A percentile compares a stretch with the other conserved stretches of the same genome.
These are phyloP conservation scores for Phytoseiulus persimilis DNA, from an alignment of 2,888 invertebrate species.

Conservation along the genomic window DNA sequence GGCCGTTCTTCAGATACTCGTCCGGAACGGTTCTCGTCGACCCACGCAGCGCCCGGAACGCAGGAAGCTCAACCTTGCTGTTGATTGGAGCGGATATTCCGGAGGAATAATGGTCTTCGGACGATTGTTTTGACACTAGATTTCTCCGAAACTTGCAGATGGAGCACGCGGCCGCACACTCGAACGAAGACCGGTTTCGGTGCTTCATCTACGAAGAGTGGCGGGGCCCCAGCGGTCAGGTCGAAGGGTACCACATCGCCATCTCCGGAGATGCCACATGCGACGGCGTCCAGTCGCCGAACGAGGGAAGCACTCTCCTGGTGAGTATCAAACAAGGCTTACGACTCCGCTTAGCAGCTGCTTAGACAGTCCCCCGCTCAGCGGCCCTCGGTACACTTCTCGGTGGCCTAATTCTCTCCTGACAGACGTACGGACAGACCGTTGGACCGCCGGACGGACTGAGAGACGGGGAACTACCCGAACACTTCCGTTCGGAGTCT, in stretches of 20 bases:
- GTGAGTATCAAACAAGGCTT: slow-evolving; percentile 12
- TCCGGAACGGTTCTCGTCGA: not conserved
- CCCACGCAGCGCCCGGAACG: not conserved
- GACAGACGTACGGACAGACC: not conserved
- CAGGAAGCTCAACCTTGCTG: no score
- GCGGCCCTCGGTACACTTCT: not conserved
- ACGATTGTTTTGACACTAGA: no score
- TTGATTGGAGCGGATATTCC: no score
- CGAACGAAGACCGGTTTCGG: slow-evolving; percentile 46
- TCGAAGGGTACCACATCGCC: slow-evolving; percentile 50
- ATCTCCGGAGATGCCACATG: slow-evolving; percentile 52
- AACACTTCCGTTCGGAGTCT: not conserved
- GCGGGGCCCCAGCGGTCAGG: slow-evolving; percentile 57
- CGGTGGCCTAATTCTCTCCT: not conserved
- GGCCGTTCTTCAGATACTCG: not conserved
- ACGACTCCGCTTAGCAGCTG: not conserved
- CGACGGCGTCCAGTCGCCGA: slow-evolving; percentile 52
- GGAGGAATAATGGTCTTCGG: no score
- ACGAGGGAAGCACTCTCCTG: slow-evolving; percentile 14
- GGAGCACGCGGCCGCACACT: slow-evolving; percentile 45
- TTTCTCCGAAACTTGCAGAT: not conserved
- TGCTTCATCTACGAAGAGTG: slow-evolving; percentile 46
- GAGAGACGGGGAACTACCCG: no score
- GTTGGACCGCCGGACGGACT: not conserved
- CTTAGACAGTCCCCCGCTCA: not conserved